Evolutionary conservation across 64 coral and sea anemone genomes (phyloP), one percentile per base, ranked within the genome.

Genomic region (Montipora sp.): DNA sequence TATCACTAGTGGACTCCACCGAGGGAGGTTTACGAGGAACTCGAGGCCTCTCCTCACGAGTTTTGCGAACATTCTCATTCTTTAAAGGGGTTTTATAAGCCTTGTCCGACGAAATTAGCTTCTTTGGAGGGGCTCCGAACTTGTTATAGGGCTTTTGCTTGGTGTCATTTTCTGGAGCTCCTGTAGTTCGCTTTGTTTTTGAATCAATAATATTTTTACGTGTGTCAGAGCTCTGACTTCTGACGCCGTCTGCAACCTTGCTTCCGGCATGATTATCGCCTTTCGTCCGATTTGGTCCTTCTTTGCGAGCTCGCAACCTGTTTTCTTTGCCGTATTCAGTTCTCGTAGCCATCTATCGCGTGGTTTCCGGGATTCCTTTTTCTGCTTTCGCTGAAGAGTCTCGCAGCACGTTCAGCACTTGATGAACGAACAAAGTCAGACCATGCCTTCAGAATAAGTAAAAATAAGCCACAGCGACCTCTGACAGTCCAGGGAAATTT

Each of bases 141-240:
- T 93, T 96, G 44, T 88, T 93, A 18, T 93, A 81, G 18, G 51
- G 50, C 53, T 68, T 91, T 48, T 68, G 63, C 75, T 72, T 61
- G 4, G 47, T 71, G 14, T 83, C 93, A 10, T 50, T 94, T 27
- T 81, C 88, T 59, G 80, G 48, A 5, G 80, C 67, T 44, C 71
- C 75, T 23, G 80, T 16, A 83, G 57, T 77, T n/a, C 93, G 93
- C 23, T 90, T 90, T 90, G 93, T 84, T 90, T 94, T 94, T 19
- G 80, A 77, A 80, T 94, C 93, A 94, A 94, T 77, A 90, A 84
- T 90, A 66, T 78, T 90, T 66, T 77, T 89, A 45, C 92, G 86
- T 74, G 68, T 9, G 19, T 43, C 51, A 10, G 22, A 8, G 82
- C 47, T 85, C 49, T 85, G 70, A 94, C 76, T 90, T 11, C 20